Conservation (phyloP, 2,113 vertebrate species). For the Orcinus orca region DNA sequence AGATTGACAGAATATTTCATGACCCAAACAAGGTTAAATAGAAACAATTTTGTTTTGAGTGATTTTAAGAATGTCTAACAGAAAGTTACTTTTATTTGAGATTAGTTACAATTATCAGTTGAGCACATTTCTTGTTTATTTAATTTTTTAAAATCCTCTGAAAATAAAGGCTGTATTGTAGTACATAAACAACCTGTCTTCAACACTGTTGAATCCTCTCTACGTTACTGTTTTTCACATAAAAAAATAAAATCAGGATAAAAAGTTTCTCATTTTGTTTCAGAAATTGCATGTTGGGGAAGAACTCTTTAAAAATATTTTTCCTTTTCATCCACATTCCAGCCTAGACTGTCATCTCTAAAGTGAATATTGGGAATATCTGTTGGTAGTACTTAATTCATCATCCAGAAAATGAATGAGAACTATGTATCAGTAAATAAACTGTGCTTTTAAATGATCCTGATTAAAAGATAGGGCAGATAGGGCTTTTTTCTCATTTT, state of each 20-base stretch:
- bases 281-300: background rate
- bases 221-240: background rate
- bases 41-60: background rate
- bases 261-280: background rate
- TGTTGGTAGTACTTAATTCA: background rate
- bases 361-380: background rate
- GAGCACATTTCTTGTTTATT: background rate
- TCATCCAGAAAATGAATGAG: background rate
- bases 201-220: background rate
- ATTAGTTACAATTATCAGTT: background rate
- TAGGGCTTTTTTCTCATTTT: background rate
- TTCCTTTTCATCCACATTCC: background rate
- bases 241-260: background rate
- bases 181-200: background rate
- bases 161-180: background rate
- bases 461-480: background rate
- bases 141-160: background rate
- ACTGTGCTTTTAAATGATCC: background rate
- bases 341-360: background rate
- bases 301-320: background rate
- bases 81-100: constrained; percentile 5
- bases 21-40: background rate
- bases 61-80: background rate
- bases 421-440: background rate
- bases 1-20: background rate